Base-by-base conservation (phyloP, 2,113 vertebrate species). In the Siniperca knerii region DNA sequence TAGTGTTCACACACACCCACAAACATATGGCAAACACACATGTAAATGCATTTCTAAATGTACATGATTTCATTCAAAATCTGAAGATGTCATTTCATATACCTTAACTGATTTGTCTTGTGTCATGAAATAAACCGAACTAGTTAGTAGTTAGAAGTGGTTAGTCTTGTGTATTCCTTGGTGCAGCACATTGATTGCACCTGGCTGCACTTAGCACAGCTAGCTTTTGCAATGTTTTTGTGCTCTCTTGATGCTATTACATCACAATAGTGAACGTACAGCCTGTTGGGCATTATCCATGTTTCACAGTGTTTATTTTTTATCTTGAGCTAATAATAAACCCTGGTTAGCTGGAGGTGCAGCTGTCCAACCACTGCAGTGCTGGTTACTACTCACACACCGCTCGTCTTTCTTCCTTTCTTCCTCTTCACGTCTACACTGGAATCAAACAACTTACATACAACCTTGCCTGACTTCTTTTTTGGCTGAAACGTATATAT, bases 1-100 rank as follows among this genome's bases (percentile, higher is more conserved):
- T 35, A 91, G 84, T 3, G 13, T 67, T 67, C 48, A 87, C 52
- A 86, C 37, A 87, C 58, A 78, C 2, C 11, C 25, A 12, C 3
- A 60, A 13, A 84, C 23, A 46, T 6, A 66, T 1, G 16, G 46
- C 4, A 13, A 40, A 44, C 3, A 40, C 6, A 29, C 8, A 42
- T 9, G 20, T 13, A n/a, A 9, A 66, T 7, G n/a, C 15, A 70
- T 20, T 61, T 50, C 12, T 50, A 73, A 15, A 57, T 40, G 13
- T 10, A 37, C 35, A 23, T 44, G 2, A 65, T 65, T 42, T 42
- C 40, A n/a, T 44, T 44, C 40, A 44, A n/a, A 15, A 44, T 42
- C 2, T 23, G 18, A 3, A 23, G 20, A 54, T 54, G 4, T 25
- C 40, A 9, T 7, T 23, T 65, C 33, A 65, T 40, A 65, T 23